Evolutionary conservation across 2,888 invertebrate genomes (phyloP), one percentile per base, ranked within the genome.

Genomic region (Calliopum simillimum): DNA sequence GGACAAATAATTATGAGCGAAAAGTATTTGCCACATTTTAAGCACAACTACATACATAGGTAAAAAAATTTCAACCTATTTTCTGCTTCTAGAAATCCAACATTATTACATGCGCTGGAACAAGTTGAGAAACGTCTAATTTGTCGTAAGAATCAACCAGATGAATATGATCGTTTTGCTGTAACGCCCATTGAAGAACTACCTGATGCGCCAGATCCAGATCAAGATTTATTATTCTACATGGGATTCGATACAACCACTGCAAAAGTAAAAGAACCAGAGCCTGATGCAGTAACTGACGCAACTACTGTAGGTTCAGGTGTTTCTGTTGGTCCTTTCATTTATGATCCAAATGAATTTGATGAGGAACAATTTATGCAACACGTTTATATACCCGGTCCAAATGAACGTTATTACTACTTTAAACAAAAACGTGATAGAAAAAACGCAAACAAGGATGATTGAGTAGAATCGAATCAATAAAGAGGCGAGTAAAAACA

Each of bases 321-420:
- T 33, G 8, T 8, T 33, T 8, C 33, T 8, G 33, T 8, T 12
- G 62, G 33, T 4, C 41, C 63, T 4, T 82, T 80, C 55, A 0
- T 19, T 14, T 82, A 77, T 58, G 67, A 79, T 21, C 68, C 81
- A 1, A 79, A 78, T 43, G 14, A 33, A 0, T 83, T 82, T 66
- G 67, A 69, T 13, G 23, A 79, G 53, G 67, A 79, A 2, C 19
- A 82, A 69, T 78, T 82, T 47, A 72, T 77, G 6, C 68, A 75
- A 2, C 78, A 81, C 69, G 73, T 82, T 13, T 33, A 69, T 6
- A 43, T 69, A 2, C 79, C 81, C 0, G 82, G 82, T 4, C 77
- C 81, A 0, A 16, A 16, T 0, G 76, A 81, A 68, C 79, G 83
- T 8, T 76, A 73, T 63, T 73, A 69, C 53, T 73, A 71, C 51